A percentile compares a stretch with the other conserved stretches of the same genome.
Conservation (phyloP, 2,113 vertebrate genomes). For the Paratilapia polleni region DNA sequence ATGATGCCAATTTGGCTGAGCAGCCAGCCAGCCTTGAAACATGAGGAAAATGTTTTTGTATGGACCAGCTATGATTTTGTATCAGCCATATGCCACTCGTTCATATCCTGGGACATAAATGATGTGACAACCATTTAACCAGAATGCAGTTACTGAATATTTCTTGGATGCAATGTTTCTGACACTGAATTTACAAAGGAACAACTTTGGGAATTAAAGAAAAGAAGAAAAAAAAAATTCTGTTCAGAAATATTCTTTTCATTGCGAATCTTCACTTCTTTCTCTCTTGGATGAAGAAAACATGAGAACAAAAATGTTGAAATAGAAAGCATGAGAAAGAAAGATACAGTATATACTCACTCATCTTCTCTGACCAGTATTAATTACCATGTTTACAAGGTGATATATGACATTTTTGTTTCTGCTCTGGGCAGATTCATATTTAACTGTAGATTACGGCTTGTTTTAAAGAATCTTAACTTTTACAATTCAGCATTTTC, state of each 20-base stretch:
- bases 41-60: neutral
- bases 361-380: neutral
- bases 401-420: neutral
- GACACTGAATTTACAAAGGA: neutral
- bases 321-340: neutral
- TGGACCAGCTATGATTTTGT: neutral
- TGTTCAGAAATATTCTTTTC: neutral
- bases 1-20: slow-evolving; percentile 17
- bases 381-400: neutral
- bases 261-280: neutral
- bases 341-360: neutral
- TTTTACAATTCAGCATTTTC: neutral
- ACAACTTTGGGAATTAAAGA: neutral
- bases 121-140: neutral
- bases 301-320: neutral
- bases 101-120: neutral
- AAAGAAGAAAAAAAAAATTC: too few relatives aligned
- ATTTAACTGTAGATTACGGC: neutral
- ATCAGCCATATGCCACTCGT: neutral
- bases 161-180: neutral
- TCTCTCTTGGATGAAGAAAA: neutral
- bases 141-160: neutral
- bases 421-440: neutral
- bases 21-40: neutral
- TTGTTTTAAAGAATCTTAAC: neutral